phyloP scores from a whole-genome alignment of 2,797 vertebrate species.

The Rhynchotus rufescens region DNA sequence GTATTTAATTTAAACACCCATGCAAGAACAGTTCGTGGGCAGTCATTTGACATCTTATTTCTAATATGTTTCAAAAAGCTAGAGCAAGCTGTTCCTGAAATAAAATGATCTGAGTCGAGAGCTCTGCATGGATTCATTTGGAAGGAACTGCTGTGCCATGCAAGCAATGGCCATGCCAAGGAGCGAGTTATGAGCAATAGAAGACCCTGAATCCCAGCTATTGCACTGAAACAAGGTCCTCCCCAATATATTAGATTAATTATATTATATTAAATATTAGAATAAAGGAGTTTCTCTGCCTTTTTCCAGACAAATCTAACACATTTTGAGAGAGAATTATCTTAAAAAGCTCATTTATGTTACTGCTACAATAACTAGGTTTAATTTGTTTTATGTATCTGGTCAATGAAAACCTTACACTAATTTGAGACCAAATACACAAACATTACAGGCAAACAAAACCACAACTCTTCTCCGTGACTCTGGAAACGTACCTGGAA shows the following conservation, averaged over 20 bases:
- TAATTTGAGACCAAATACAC: not conserved
- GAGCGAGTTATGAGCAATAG: not conserved
- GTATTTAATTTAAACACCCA: not conserved
- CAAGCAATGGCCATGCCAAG: not conserved
- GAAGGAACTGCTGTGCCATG: not conserved
- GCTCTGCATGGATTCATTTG: not conserved
- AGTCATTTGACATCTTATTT: not conserved
- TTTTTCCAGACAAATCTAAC: not conserved
- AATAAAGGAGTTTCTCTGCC: not conserved
- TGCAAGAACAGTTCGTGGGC: not conserved
- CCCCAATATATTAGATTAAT: not conserved
- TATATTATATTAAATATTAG: no score
- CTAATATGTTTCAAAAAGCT: not conserved
- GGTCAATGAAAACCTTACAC: not conserved
- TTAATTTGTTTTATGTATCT: not conserved
- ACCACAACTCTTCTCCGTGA: not conserved
- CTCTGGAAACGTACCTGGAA: not conserved
- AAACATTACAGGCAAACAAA: not conserved
- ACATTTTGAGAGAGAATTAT: not conserved
- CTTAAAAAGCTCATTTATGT: not conserved
- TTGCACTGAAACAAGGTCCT: not conserved
- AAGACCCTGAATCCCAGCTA: not conserved
- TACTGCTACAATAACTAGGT: not conserved
- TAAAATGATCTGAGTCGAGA: not conserved
- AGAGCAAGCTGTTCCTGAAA: not conserved